These are phyloP conservation scores for Plemyria rubiginata DNA, from an alignment of 2,888 invertebrate genomes.

Conservation along the genomic window DNA sequence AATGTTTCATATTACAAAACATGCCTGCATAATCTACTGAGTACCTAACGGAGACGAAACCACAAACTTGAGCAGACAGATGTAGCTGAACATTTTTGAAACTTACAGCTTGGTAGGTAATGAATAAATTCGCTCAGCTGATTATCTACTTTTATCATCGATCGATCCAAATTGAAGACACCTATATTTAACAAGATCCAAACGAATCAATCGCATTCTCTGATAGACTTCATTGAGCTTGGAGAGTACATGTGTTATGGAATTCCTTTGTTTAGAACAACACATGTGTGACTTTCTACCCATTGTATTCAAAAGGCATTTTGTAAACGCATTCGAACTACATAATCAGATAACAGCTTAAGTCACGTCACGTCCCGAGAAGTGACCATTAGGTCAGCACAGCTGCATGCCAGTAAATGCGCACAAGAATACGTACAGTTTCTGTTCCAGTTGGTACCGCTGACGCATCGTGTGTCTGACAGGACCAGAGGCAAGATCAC, in stretches of 20 bases:
- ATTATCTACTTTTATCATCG: constrained; percentile 15
- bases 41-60: constrained; percentile 34
- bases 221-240: constrained; percentile 10
- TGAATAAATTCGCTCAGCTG: constrained; percentile 2
- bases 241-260: constrained; percentile 43
- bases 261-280: constrained; percentile 69
- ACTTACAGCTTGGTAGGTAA: constrained; percentile 5
- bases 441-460: constrained; percentile 80
- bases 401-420: constrained; percentile 44
- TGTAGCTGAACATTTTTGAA: constrained; percentile 7
- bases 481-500: constrained; percentile 59
- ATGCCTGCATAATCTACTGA: constrained; percentile 39
- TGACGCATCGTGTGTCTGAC: constrained; percentile 71
- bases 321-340: constrained; percentile 55
- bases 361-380: constrained; percentile 53
- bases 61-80: constrained; percentile 14
- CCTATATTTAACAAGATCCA: constrained; percentile 6
- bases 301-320: constrained; percentile 66
- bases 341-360: constrained; percentile 51
- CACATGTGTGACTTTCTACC: constrained; percentile 64
- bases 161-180: constrained; percentile 22
- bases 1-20: constrained; percentile 69
- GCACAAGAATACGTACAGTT: constrained; percentile 72
- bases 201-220: constrained; percentile 1
- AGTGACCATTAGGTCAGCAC: constrained; percentile 55